These are phyloP conservation scores for Calliopsis andreniformis DNA, from an alignment of 1,140 invertebrate species.

Conservation along the genomic window DNA sequence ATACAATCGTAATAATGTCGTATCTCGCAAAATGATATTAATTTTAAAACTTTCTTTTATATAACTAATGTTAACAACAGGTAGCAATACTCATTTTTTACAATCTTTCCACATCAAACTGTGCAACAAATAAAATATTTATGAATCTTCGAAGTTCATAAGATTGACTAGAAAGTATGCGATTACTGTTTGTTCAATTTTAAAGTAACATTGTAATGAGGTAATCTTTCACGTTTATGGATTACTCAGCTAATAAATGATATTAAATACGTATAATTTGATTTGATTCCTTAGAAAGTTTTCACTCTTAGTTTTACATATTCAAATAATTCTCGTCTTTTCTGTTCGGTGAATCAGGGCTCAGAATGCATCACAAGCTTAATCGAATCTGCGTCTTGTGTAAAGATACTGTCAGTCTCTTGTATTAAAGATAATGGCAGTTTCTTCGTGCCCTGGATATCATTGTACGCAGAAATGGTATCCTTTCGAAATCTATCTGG, in stretches of 20 bases:
- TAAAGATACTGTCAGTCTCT: constrained; percentile 67
- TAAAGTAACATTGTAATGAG: constrained; percentile 22
- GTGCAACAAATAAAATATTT: neutral
- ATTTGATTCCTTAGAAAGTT: constrained; percentile 36
- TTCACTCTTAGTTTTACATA: constrained; percentile 1
- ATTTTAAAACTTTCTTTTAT: neutral
- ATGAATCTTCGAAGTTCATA: neutral
- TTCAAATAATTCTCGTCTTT: constrained; percentile 18
- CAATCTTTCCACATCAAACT: neutral
- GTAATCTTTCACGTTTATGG: constrained; percentile 10
- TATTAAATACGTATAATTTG: constrained; percentile 10
- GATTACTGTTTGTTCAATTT: constrained; percentile 17
- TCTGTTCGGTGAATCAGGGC: constrained; percentile 12
- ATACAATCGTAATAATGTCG: constrained; percentile 1
- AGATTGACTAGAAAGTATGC: constrained; percentile 22
- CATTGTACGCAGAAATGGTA: constrained; percentile 43
- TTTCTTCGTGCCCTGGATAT: constrained; percentile 60
- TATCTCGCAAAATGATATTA: constrained; percentile 20
- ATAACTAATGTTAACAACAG: neutral
- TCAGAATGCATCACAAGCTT: constrained; percentile 12
- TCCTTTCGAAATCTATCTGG: neutral
- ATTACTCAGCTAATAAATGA: constrained; percentile 20
- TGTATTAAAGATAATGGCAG: constrained; percentile 65
- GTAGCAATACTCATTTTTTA: neutral
- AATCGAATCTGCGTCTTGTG: constrained; percentile 28